Evolutionary conservation across 2,888 invertebrate genomes (phyloP).

Genomic region (Andrena hattorfiana): DNA sequence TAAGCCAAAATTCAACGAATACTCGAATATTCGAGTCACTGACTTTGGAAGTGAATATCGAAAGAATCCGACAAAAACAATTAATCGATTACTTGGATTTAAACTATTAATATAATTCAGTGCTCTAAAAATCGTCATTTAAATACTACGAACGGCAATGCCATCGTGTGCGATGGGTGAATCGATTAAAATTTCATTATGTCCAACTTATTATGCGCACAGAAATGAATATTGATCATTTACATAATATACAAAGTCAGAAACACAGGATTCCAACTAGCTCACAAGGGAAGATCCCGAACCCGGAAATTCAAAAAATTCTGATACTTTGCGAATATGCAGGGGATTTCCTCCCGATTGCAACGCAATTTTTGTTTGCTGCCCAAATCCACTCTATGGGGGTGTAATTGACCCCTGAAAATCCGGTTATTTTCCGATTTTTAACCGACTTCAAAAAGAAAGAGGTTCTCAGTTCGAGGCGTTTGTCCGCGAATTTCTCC

Average conservation of each 20-base stretch:
- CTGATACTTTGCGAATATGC: too few species aligned
- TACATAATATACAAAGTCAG: neutral
- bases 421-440: too few species aligned
- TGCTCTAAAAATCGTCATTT: constrained; percentile 13
- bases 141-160: constrained; percentile 15
- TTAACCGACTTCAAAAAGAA: too few species aligned
- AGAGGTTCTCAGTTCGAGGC: too few species aligned
- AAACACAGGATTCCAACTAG: neutral
- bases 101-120: neutral
- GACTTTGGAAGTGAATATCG: neutral
- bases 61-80: neutral
- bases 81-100: neutral
- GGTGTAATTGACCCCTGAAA: too few species aligned
- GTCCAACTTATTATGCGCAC: constrained; percentile 20
- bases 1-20: constrained; percentile 6
- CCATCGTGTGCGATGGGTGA: neutral
- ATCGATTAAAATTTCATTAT: neutral
- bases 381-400: too few species aligned
- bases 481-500: too few species aligned
- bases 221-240: neutral
- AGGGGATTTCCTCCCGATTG: too few species aligned
- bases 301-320: too few species aligned
- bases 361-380: too few species aligned
- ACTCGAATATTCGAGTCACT: constrained; percentile 6
- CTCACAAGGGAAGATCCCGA: too few species aligned